phyloP scores from a whole-genome alignment of 2,797 vertebrate genomes.

The Coregonus sp. region DNA sequence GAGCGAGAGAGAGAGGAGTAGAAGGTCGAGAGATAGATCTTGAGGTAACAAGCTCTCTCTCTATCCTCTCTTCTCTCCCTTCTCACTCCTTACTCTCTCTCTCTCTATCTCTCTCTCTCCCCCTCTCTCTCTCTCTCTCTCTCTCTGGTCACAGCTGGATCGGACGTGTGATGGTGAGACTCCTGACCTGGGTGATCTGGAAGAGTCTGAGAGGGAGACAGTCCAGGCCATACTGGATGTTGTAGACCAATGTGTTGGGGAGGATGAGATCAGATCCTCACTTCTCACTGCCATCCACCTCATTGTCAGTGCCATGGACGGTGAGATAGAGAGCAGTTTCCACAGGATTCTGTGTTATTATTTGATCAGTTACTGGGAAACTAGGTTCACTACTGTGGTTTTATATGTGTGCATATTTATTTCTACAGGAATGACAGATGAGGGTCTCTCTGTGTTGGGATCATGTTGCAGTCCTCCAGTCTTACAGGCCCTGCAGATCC shows the following conservation, averaged over 20 bases:
- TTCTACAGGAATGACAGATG: slow-evolving; percentile 75
- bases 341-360: not conserved
- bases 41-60: too few species aligned
- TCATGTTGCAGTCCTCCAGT: slow-evolving; percentile 77
- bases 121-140: too few species aligned
- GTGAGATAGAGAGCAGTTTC: slow-evolving; percentile 64
- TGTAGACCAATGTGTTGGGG: slow-evolving; percentile 58
- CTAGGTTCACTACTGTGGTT: not conserved
- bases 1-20: too few species aligned
- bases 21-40: too few species aligned
- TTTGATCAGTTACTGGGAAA: not conserved
- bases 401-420: slow-evolving; percentile 12
- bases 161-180: too few species aligned
- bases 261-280: slow-evolving; percentile 38
- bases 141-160: too few species aligned
- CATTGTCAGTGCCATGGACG: slow-evolving; percentile 83
- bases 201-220: slow-evolving; percentile 58
- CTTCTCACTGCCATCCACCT: slow-evolving; percentile 78
- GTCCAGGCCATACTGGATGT: slow-evolving; percentile 72
- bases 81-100: too few species aligned
- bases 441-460: slow-evolving; percentile 55
- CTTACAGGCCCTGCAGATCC: slow-evolving; percentile 71
- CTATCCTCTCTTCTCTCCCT: too few species aligned
- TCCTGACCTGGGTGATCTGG: slow-evolving; percentile 17
- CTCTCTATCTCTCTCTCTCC: too few species aligned